Percentiles rank a stretch among this genome's conserved stretches.
Conservation (phyloP, 2,888 invertebrate genomes). For the Brenthis hecate region DNA sequence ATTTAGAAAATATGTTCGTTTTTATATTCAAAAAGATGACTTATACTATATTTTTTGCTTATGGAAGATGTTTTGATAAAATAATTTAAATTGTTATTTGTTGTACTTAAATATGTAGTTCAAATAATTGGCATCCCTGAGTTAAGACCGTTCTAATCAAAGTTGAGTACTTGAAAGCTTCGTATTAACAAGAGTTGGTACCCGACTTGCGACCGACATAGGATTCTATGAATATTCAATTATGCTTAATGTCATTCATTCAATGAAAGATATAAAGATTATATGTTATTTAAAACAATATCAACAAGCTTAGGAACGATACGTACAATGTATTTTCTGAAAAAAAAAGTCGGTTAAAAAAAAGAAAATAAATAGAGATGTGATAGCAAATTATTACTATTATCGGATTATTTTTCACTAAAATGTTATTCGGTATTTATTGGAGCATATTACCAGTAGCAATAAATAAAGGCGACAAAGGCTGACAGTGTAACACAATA, state of each 20-base stretch:
- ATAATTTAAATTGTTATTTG: no score
- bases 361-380: not conserved
- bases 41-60: no score
- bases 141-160: conserved; percentile 38
- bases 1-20: no score
- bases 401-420: not conserved
- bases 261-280: conserved; percentile 58
- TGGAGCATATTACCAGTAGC: conserved; percentile 37
- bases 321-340: not conserved
- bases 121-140: conserved; percentile 52
- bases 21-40: no score
- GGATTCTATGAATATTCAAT: conserved; percentile 75
- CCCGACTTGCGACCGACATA: conserved; percentile 72
- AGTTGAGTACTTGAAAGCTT: conserved; percentile 53
- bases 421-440: conserved; percentile 17
- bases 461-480: conserved; percentile 56
- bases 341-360: no score
- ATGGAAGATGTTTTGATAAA: no score
- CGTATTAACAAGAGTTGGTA: conserved; percentile 56
- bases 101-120: no score
- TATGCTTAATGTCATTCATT: conserved; percentile 70
- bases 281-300: conserved; percentile 25
- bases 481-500: conserved; percentile 51
- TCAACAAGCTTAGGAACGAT: not conserved
- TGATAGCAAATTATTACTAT: not conserved